A percentile compares a stretch with the other conserved stretches of the same genome.
Conservation (phyloP, 2,888 invertebrate genomes). For the Perdita meconis region DNA sequence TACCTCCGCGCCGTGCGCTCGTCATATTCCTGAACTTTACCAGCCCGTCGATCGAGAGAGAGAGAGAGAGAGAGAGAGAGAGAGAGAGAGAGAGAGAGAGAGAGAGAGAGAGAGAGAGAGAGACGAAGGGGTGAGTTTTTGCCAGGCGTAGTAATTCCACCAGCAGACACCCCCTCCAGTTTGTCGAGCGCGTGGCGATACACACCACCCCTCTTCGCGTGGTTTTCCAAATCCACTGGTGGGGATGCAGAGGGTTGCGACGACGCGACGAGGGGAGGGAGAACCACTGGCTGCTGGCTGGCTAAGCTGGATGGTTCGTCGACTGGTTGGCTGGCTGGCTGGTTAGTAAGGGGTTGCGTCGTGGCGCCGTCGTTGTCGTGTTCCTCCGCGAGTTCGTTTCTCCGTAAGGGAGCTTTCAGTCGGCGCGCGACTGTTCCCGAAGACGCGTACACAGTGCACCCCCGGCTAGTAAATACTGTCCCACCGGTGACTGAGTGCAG, state of each 20-base stretch:
- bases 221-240: slow-evolving; percentile 43
- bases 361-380: slow-evolving; percentile 71
- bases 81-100: no score
- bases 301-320: slow-evolving; percentile 56
- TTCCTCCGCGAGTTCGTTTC: slow-evolving; percentile 71
- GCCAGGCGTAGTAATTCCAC: slow-evolving; percentile 76
- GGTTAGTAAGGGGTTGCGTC: slow-evolving; percentile 71
- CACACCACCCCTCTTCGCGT: slow-evolving; percentile 65
- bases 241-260: slow-evolving; percentile 61
- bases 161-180: slow-evolving; percentile 77
- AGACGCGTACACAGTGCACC: slow-evolving; percentile 42
- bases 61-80: slow-evolving; percentile 21
- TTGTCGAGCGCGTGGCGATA: slow-evolving; percentile 73
- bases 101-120: slow-evolving; percentile 18
- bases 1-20: slow-evolving; percentile 17
- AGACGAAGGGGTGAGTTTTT: slow-evolving; percentile 58
- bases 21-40: slow-evolving; percentile 55
- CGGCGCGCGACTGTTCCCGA: slow-evolving; percentile 74
- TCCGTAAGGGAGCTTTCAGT: slow-evolving; percentile 74
- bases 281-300: slow-evolving; percentile 48
- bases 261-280: slow-evolving; percentile 50
- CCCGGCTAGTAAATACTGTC: neutral
- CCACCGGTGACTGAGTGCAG: slow-evolving; percentile 20
- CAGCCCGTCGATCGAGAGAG: slow-evolving; percentile 22
- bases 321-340: slow-evolving; percentile 61